Evolutionary conservation across 2,888 invertebrate species (phyloP), one percentile per base, ranked within the genome.

Genomic region (Dasysyrphus tricinctus): DNA sequence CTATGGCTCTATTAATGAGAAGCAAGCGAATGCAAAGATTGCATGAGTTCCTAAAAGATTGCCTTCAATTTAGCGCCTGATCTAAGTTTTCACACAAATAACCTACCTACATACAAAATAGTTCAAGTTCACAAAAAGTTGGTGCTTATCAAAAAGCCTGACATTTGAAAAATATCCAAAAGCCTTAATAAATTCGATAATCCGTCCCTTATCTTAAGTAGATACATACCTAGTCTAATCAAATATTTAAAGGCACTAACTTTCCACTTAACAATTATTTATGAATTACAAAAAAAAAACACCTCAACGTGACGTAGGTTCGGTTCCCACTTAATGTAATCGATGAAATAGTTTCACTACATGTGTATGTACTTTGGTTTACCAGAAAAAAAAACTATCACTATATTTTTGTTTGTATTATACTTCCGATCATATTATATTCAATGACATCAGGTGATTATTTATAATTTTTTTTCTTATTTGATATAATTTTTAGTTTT

Each of bases 251-350:
- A 47, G 44, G 47, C 34, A 49, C 34, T 16, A 6, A 65, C 65
- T 65, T 65, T 65, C 65, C 16, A 34, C 47, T 69, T 37, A 67
- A 49, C 51, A 19, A 34, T 3, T 34, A 34, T 47, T 14, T 34
- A 47, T 47, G 29, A 63, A 42, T 44, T 7, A n/a, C 5, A 44
- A 44, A 14, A 42, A 42, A 14, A 14, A 14, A 44, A 37, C 16
- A 51, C 3, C 7, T 7, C 3, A 19, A 51, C 19, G 67, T 51
- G 37, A 39, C 51, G 51, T 51, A 12, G 24, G 12, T 34, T 5
- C 5, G 24, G 12, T 34, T 5, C 5, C 1, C 4, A 51, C n/a
- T n/a, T 24, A 51, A 37, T 39, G 3, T 12, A 51, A 39, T 69
- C 24, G n/a, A 24, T 51, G 3, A 37, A 37, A 51, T 19, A 47